Percentiles rank a stretch among this genome's conserved stretches.
phyloP scores from a whole-genome alignment of 2,113 vertebrate species.

The Bothrops jararaca region DNA sequence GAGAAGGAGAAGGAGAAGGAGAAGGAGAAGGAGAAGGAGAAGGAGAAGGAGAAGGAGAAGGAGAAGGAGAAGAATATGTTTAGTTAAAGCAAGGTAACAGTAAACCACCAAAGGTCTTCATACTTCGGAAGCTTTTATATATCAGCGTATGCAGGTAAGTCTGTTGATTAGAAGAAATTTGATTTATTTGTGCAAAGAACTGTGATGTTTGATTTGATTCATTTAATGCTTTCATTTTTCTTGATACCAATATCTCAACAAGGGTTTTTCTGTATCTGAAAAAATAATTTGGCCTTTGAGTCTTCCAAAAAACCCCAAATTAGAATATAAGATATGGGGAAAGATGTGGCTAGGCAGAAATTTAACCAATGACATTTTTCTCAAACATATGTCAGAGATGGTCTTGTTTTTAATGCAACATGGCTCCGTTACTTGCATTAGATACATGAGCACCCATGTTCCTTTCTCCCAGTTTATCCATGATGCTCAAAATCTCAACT shows the following conservation, averaged over 20 bases:
- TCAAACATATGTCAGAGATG: not conserved
- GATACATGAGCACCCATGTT: not conserved
- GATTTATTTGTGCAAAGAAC: slow-evolving; percentile 2
- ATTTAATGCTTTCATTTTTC: slow-evolving; percentile 30
- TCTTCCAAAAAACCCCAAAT: not conserved
- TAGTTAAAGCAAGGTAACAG: slow-evolving; percentile 37
- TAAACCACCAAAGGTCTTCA: slow-evolving; percentile 38
- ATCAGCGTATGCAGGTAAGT: not conserved
- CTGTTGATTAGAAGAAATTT: slow-evolving; percentile 1
- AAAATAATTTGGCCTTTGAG: not conserved
- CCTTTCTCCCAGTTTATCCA: not conserved
- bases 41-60: too few species aligned
- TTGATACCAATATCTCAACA: slow-evolving; percentile 27
- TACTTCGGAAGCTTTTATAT: not conserved
- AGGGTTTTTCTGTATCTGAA: not conserved
- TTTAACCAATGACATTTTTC: not conserved
- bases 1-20: too few species aligned
- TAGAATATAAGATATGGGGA: not conserved
- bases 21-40: too few species aligned
- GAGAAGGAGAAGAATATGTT: not conserved
- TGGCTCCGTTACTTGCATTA: not conserved
- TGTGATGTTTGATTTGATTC: not conserved
- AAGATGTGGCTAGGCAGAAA: not conserved
- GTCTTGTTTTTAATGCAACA: not conserved
- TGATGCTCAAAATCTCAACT: not conserved